Evolutionary conservation across 2,113 vertebrate genomes (phyloP).

Genomic region (Murina feae): DNA sequence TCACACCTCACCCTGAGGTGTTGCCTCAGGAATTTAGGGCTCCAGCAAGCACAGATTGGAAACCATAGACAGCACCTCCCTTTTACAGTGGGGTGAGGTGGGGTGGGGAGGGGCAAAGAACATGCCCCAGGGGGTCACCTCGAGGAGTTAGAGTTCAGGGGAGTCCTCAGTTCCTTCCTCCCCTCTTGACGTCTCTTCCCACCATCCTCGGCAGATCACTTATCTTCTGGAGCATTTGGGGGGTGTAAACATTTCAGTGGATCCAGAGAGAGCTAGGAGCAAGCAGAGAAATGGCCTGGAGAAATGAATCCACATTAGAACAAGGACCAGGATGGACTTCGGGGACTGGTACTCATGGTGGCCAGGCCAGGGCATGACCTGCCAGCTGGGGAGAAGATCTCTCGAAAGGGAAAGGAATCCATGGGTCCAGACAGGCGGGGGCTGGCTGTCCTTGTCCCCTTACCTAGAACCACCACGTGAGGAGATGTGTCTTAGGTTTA

Average conservation of each 20-base stretch:
- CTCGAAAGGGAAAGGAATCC: background rate
- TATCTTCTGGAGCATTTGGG: background rate
- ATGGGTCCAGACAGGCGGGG: accelerated
- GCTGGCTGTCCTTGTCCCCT: accelerated
- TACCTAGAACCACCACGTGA: background rate
- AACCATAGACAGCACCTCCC: background rate
- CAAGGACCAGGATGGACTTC: background rate
- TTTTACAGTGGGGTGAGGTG: background rate
- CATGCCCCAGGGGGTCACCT: background rate
- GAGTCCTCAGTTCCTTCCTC: background rate
- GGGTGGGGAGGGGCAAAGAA: too few species aligned
- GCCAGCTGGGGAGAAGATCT: background rate
- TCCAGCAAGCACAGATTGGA: background rate
- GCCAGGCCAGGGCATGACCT: background rate
- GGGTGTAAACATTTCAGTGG: background rate
- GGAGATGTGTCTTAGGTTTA: background rate
- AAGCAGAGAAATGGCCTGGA: background rate
- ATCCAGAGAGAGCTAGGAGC: background rate
- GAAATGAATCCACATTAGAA: background rate
- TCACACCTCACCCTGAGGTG: background rate
- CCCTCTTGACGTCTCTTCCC: background rate
- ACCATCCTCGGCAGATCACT: background rate
- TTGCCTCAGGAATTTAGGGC: background rate
- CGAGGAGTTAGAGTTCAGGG: background rate
- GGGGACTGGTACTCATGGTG: background rate